A percentile compares a stretch with the other conserved stretches of the same genome.
Conservation (phyloP, 1,140 invertebrate species). For the Elymnias hypermnestra region DNA sequence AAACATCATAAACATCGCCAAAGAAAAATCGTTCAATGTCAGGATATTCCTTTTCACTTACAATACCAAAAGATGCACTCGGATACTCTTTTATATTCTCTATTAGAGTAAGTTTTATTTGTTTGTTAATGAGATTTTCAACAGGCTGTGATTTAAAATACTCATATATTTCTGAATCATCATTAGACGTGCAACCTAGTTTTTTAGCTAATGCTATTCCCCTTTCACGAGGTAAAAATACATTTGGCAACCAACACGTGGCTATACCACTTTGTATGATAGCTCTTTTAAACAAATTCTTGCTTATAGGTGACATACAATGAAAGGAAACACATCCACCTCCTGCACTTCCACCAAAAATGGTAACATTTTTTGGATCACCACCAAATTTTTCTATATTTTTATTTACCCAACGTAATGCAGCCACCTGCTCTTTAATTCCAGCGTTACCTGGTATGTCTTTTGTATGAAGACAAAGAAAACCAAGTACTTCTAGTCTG, state of each 20-base stretch:
- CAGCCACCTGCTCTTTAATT: constrained; percentile 80
- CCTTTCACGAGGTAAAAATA: constrained; percentile 24
- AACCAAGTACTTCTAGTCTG: constrained; percentile 31
- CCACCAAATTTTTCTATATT: constrained; percentile 83
- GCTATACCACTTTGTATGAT: constrained; percentile 35
- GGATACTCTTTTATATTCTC: constrained; percentile 10
- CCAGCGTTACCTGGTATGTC: constrained; percentile 82
- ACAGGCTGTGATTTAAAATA: constrained; percentile 31
- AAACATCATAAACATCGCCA: constrained; percentile 20
- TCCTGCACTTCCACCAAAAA: constrained; percentile 78
- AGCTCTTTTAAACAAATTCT: constrained; percentile 40
- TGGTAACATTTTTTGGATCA: constrained; percentile 77
- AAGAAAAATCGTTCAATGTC: constrained; percentile 30
- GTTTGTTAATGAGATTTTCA: constrained; percentile 19
- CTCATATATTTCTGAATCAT: constrained; percentile 26
- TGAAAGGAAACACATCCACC: constrained; percentile 66
- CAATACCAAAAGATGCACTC: constrained; percentile 21
- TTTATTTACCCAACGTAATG: constrained; percentile 78
- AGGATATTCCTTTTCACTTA: constrained; percentile 34
- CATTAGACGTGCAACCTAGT: constrained; percentile 28
- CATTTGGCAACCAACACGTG: constrained; percentile 22
- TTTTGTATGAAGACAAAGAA: constrained; percentile 70
- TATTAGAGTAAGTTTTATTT: constrained; percentile 14
- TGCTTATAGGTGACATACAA: constrained; percentile 63
- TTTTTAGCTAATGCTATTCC: constrained; percentile 29